A percentile compares a stretch with the other conserved stretches of the same genome.
These are phyloP conservation scores for Gasterosteus nipponicus DNA, from an alignment of 2,113 vertebrate species.

Conservation along the genomic window DNA sequence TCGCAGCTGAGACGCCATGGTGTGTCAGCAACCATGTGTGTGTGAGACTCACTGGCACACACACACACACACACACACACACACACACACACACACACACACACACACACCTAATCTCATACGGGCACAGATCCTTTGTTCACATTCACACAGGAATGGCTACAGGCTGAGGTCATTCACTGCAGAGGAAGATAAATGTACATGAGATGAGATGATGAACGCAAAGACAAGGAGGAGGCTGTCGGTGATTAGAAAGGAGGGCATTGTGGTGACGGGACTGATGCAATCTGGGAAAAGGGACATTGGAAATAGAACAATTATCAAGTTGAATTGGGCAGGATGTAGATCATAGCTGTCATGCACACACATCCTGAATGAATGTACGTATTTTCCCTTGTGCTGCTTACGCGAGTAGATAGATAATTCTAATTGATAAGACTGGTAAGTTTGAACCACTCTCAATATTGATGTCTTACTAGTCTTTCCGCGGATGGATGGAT, in stretches of 20 bases:
- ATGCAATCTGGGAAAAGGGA: slow-evolving; percentile 55
- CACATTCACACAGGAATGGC: not conserved
- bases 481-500: slow-evolving; percentile 2
- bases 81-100: not conserved
- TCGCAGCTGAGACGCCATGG: slow-evolving; percentile 23
- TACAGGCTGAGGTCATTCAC: slow-evolving; percentile 47
- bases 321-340: slow-evolving; percentile 27
- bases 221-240: slow-evolving; percentile 54
- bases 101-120: not conserved
- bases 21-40: slow-evolving; percentile 52
- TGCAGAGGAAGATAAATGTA: slow-evolving; percentile 33
- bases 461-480: not conserved
- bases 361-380: slow-evolving; percentile 42
- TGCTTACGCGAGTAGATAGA: not conserved
- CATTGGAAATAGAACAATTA: slow-evolving; percentile 46
- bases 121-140: not conserved
- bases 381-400: not conserved
- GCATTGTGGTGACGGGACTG: slow-evolving; percentile 64
- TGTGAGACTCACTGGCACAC: slow-evolving; percentile 3
- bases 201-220: slow-evolving; percentile 44
- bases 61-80: not conserved
- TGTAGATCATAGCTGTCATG: slow-evolving; percentile 27
- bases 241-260: slow-evolving; percentile 65
- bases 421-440: not conserved
- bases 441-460: not conserved